Base-by-base conservation (phyloP, 2,888 invertebrate genomes). In the Electrophaes corylata region DNA sequence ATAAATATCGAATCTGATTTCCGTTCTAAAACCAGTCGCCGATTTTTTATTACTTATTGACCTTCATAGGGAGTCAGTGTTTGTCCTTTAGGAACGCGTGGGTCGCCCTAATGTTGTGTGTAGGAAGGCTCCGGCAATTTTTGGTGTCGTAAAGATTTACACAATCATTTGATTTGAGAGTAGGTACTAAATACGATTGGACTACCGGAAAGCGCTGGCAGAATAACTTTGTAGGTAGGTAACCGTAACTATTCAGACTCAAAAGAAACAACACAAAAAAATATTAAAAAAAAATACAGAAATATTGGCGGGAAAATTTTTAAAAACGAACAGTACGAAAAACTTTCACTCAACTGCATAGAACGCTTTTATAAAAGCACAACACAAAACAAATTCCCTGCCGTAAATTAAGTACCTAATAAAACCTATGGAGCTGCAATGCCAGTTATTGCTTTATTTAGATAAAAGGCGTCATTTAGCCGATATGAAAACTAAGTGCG, bases 1-100 rank as follows among this genome's bases (percentile, higher is more conserved):
- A 4, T 4, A n/a, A n/a, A 88, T 90, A 85, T 85, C 76, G 79
- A 81, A 83, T 83, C 84, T 84, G 82, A 80, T 91, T 90, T 90
- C 90, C 89, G 89, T 79, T 85, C 72, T 59, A 69, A 76, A 73
- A 73, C 35, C 35, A 75, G 71, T 71, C 73, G 67, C 70, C 69
- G 66, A 73, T 70, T 71, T 20, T 71, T 20, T n/a, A 75, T 78
- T 81, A 80, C 82, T 84, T 81, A 79, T 84, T 80, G 85, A 85
- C 89, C 88, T 90, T 89, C 84, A 75, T 67, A 69, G 71, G 72
- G 73, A 71, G 73, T 64, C 66, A 65, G 59, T 67, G 69, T 64
- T 55, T 70, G 73, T 76, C 75, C 71, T 73, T 74, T 76, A 71
- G 60, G 65, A 64, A 51, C 41, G 79, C 81, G 89, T 88, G 82